Base-by-base conservation (phyloP, 2,888 invertebrate genomes). In the Dysmachus trigonus region DNA sequence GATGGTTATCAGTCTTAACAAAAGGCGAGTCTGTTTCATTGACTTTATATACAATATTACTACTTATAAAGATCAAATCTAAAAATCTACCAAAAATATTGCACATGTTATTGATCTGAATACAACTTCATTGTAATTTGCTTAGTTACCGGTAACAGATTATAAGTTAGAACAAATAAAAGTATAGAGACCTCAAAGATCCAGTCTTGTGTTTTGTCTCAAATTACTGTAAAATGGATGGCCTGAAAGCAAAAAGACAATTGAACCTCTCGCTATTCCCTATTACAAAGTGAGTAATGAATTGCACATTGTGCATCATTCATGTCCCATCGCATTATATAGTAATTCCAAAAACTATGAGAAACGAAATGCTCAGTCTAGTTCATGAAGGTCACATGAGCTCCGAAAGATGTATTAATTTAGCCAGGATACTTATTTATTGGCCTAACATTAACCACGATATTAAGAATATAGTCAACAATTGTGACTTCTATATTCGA, bases 361-460 rank as follows among this genome's bases (percentile, higher is more conserved):
- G 47, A n/a, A n/a, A 15, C 6, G 47, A 47, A 4, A n/a, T 47
- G 15, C 47, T 47, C 1, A 18, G 41, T 10, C 74, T 85, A 53
- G 15, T 86, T 7, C 85, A 88, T 72, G 87, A 87, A 73, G 87
- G 87, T 1, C 87, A 88, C 38, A 82, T 87, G 72, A 86, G 88
- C 41, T 71, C 81, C 18, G 74, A 86, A 71, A 71, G 79, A 35
- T 87, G 87, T 18, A 74, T 85, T 15, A 87, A 41, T 83, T 84
- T 47, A 10, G 87, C 87, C 2, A 86, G 62, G 13, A 27, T 18
- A 5, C 73, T 86, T 10, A 77, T 87, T 15, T 88, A 74, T 47
- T 88, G 87, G 86, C 88, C 88, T 6, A 83, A 87, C n/a, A 88
- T 87, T 8, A 86, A 87, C 71, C 82, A 79, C 27, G 87, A 87